These are phyloP conservation scores for Epinephelus cyanopodus DNA, from an alignment of 2,113 vertebrate genomes.

Conservation along the genomic window DNA sequence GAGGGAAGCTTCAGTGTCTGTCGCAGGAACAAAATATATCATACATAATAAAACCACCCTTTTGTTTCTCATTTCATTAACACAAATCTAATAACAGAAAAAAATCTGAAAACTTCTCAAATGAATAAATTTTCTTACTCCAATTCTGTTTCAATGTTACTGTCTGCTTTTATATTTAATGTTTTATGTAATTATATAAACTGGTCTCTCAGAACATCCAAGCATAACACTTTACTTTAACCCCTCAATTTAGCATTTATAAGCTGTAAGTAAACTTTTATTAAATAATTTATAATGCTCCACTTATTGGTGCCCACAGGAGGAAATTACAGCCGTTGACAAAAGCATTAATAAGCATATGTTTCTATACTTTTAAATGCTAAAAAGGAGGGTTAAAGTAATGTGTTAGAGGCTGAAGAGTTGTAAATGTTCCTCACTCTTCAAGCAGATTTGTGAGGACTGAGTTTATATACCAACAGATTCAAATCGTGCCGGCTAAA, in stretches of 20 bases:
- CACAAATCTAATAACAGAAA: background rate
- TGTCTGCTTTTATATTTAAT: background rate
- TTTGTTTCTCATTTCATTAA: background rate
- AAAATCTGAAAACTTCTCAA: background rate
- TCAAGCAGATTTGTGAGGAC: background rate
- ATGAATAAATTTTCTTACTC: background rate
- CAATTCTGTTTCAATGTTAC: background rate
- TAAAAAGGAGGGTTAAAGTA: background rate
- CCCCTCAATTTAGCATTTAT: background rate
- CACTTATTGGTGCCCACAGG: background rate
- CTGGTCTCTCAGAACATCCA: background rate
- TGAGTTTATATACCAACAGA: background rate
- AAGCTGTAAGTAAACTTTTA: background rate
- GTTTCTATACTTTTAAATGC: background rate
- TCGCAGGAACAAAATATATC: background rate
- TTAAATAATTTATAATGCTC: background rate
- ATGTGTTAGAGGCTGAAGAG: background rate
- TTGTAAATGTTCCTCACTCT: background rate
- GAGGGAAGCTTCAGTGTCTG: background rate
- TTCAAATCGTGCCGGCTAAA: background rate
- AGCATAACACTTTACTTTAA: background rate
- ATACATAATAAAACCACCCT: background rate
- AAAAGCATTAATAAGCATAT: background rate
- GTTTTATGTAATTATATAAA: background rate
- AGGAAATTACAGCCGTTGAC: background rate